Percentiles rank a stretch among this genome's conserved stretches.
phyloP scores from a whole-genome alignment of 2,113 vertebrate species.

The Prinia subflava region DNA sequence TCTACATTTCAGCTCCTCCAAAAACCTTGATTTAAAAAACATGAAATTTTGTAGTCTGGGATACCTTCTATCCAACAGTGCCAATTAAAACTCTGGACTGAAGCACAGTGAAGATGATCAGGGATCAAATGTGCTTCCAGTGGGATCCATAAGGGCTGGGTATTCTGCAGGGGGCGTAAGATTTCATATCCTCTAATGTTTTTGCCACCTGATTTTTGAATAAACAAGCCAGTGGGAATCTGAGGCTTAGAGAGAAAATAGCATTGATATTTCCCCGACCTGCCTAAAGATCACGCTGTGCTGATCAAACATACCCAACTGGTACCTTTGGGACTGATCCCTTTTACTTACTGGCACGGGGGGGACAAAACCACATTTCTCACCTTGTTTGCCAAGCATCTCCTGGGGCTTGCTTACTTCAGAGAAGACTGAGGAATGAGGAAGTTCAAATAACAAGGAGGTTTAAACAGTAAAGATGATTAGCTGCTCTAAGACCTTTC shows the following conservation, averaged over 20 bases:
- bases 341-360: not conserved
- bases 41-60: not conserved
- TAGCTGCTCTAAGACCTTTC: not conserved
- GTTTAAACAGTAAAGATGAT: not conserved
- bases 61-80: not conserved
- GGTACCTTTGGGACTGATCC: not conserved
- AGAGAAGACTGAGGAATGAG: not conserved
- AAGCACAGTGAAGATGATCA: not conserved
- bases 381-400: not conserved
- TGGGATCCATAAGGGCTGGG: not conserved
- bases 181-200: not conserved
- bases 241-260: not conserved
- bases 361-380: not conserved
- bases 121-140: not conserved
- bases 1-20: not conserved
- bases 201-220: not conserved
- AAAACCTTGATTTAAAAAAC: not conserved
- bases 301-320: not conserved
- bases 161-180: not conserved
- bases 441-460: not conserved
- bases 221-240: not conserved
- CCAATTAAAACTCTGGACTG: not conserved
- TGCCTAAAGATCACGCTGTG: not conserved
- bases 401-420: not conserved
- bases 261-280: not conserved